Evolutionary conservation across 1,140 invertebrate species (phyloP).

Genomic region (Pseudobourletiella spinata): DNA sequence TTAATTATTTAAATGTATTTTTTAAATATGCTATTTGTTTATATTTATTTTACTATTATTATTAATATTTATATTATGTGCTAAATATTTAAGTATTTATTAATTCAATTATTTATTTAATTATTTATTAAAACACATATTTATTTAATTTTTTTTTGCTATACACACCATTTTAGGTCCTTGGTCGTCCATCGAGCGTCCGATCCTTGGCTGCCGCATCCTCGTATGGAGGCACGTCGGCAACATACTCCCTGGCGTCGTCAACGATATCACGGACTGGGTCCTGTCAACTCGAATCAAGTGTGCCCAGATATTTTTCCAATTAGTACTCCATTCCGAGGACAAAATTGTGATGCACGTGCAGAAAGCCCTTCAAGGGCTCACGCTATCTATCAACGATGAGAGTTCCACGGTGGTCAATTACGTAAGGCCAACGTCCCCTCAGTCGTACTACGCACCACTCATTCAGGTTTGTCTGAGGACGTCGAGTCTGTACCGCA

Average conservation of each 20-base stretch:
- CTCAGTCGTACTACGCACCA: too few relatives aligned
- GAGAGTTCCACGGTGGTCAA: constrained; percentile 52
- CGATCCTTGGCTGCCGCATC: constrained; percentile 63
- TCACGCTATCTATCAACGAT: constrained; percentile 48
- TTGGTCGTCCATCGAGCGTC: constrained; percentile 49
- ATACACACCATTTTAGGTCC: not conserved
- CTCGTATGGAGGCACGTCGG: constrained; percentile 58
- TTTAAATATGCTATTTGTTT: too few relatives aligned
- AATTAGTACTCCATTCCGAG: constrained; percentile 59
- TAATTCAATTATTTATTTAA: too few relatives aligned
- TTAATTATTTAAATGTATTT: too few relatives aligned
- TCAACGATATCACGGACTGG: constrained; percentile 63
- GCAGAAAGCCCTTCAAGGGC: constrained; percentile 47
- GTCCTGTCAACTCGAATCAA: constrained; percentile 52
- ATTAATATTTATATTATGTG: too few relatives aligned
- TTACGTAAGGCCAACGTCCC: constrained; percentile 55
- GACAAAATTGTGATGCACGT: constrained; percentile 58
- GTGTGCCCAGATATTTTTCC: constrained; percentile 59
- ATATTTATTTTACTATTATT: too few relatives aligned
- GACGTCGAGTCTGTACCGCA: too few relatives aligned
- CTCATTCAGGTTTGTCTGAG: too few relatives aligned
- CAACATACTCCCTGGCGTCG: constrained; percentile 56
- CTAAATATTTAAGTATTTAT: too few relatives aligned
- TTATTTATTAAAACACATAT: too few relatives aligned
- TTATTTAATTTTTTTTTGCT: too few relatives aligned